Evolutionary conservation across 2,888 invertebrate genomes (phyloP), one percentile per base, ranked within the genome.

Genomic region (Thecophora atra): DNA sequence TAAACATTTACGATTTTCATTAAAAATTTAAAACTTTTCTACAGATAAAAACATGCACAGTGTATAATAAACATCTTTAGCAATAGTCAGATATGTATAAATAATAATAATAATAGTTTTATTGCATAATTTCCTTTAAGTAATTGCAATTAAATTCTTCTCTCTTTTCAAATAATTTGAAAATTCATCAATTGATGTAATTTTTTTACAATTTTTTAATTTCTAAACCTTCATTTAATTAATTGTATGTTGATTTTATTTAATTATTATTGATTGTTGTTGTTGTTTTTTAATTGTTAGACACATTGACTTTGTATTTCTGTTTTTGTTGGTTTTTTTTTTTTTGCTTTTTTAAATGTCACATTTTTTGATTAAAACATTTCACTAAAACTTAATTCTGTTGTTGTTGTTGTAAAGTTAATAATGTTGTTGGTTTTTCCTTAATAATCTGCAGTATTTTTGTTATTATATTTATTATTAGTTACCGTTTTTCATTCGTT

Each of bases 381-480:
- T 71, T 71, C 24, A 65, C 71, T 71, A 65, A 56, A 65, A 71
- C 56, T 71, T 65, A 65, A 69, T 72, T 58, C 69, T 52, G n/a
- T 17, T 51, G 52, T 70, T 73, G 26, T 47, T 73, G 44, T 28
- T 60, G 17, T 21, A 72, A 74, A 71, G 73, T 74, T 62, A 51
- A 75, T 74, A 75, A 75, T 65, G 73, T 73, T 74, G 58, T 71
- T 66, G 75, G 73, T 52, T 74, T 75, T 72, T 73, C 74, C 70
- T 72, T 71, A 73, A 58, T 71, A 69, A 71, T 64, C 73, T 66
- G 37, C 69, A 24, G 67, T 62, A 69, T 72, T 72, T 51, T 70
- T 65, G 30, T 54, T 24, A 19, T 70, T 69, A 11, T 52, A 60
- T 58, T 28, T 60, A 68, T 73, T 74, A 75, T 37, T 37, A 73